These are phyloP conservation scores for Meloidogyne floridensis DNA, from an alignment of 1,140 invertebrate species.

Conservation along the genomic window DNA sequence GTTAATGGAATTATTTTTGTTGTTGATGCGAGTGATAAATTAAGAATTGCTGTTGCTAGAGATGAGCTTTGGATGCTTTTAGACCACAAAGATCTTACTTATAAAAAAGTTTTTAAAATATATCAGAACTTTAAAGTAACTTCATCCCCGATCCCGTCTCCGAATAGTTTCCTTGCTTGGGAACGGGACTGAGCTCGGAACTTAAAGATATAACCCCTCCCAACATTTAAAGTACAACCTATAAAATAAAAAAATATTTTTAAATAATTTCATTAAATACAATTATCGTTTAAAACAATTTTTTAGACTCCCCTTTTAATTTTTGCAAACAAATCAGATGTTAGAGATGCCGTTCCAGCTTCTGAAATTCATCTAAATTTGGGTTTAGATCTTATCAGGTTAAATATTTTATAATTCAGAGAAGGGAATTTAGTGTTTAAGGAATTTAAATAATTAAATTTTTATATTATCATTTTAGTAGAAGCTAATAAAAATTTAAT, in stretches of 20 bases:
- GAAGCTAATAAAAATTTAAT: too few species aligned
- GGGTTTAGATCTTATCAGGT: constrained; percentile 66
- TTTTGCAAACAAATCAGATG: constrained; percentile 94
- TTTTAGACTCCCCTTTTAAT: constrained; percentile 84
- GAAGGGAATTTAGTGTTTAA: constrained; percentile 8
- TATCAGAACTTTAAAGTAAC: too few species aligned
- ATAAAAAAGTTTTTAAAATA: constrained; percentile 60
- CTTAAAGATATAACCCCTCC: too few species aligned
- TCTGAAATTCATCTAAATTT: constrained; percentile 83
- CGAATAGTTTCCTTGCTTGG: too few species aligned
- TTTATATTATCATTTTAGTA: too few species aligned
- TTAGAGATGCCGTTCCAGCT: constrained; percentile 81
- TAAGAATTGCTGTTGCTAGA: constrained; percentile 83
- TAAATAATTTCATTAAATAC: too few species aligned
- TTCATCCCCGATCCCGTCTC: too few species aligned
- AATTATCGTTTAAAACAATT: not conserved
- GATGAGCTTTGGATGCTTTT: constrained; percentile 83
- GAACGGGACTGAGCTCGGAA: too few species aligned
- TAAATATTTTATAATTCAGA: not conserved
- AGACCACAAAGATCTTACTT: constrained; percentile 82
- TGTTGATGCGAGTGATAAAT: constrained; percentile 86
- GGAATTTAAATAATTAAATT: not conserved
- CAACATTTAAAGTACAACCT: too few species aligned
- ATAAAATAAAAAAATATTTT: too few species aligned
- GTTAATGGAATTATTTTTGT: constrained; percentile 95